A percentile compares a stretch with the other conserved stretches of the same genome.
These are phyloP conservation scores for Alouatta palliata DNA, from an alignment of 2,113 vertebrate species.

Conservation along the genomic window DNA sequence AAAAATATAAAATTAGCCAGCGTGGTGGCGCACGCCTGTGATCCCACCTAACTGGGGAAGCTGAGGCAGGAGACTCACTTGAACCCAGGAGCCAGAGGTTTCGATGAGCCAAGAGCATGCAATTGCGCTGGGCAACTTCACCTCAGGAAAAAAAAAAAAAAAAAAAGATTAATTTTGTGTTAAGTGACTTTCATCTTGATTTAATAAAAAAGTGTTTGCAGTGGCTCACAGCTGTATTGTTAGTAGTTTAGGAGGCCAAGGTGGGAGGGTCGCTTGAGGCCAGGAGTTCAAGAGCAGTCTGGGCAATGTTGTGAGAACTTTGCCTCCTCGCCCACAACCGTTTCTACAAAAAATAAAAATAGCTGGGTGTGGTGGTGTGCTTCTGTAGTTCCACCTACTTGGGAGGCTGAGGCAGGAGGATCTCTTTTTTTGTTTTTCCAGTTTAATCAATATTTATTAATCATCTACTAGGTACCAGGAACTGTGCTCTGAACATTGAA, in stretches of 20 bases:
- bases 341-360: too few species aligned
- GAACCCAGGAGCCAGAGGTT: not conserved
- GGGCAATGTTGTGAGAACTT: not conserved
- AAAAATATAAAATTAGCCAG: not conserved
- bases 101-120: accelerated
- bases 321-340: too few species aligned
- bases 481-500: not conserved
- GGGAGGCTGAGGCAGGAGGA: not conserved
- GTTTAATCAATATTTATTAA: not conserved
- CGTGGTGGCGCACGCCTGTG: not conserved
- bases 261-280: not conserved
- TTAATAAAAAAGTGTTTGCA: too few species aligned
- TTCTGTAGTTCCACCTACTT: too few species aligned
- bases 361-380: not conserved
- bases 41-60: not conserved
- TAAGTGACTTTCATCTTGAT: too few species aligned
- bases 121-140: not conserved
- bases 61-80: not conserved
- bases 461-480: not conserved
- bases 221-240: too few species aligned
- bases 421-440: too few species aligned
- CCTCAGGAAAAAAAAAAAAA: not conserved
- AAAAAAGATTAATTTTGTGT: too few species aligned
- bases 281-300: not conserved
- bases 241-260: too few species aligned